Percentiles rank a stretch among this genome's conserved stretches.
Evolutionary conservation across 2,888 invertebrate genomes (phyloP).

Genomic region (Nomada goodeniana): DNA sequence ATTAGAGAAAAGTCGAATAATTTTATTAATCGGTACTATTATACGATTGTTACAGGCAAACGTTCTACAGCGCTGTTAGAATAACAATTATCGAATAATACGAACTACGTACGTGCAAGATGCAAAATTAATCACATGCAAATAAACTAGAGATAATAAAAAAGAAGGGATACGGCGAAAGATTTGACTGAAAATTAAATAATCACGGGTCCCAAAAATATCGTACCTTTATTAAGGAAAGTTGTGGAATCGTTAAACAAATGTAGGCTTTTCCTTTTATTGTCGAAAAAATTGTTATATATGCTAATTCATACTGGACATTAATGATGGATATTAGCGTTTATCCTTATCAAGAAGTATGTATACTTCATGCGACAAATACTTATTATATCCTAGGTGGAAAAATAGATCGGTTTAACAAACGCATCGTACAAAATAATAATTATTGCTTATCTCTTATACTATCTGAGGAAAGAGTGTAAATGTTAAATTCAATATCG

Average conservation of each 20-base stretch:
- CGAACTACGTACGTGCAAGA: background rate
- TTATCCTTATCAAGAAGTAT: constrained; percentile 45
- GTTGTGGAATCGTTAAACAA: constrained; percentile 65
- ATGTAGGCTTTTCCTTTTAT: constrained; percentile 47
- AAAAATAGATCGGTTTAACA: constrained; percentile 63
- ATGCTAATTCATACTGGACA: constrained; percentile 38
- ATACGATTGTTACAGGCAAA: background rate
- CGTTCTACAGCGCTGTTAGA: background rate
- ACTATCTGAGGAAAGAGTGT: constrained; percentile 56
- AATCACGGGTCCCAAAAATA: constrained; percentile 66
- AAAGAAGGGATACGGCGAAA: background rate
- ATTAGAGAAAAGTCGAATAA: background rate
- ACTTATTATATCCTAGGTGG: constrained; percentile 46
- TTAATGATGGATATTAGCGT: constrained; percentile 50
- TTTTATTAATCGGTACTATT: background rate
- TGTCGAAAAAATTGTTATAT: constrained; percentile 57
- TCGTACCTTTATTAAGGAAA: constrained; percentile 71
- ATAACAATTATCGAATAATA: background rate
- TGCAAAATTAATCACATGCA: constrained; percentile 1
- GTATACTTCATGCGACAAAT: constrained; percentile 33
- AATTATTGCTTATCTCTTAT: constrained; percentile 60
- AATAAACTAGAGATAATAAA: background rate
- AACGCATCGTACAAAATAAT: constrained; percentile 65
- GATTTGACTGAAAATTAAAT: constrained; percentile 30
- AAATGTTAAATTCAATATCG: constrained; percentile 52